Base-by-base conservation (phyloP, 1,140 invertebrate genomes). In the Telenomus remus region DNA sequence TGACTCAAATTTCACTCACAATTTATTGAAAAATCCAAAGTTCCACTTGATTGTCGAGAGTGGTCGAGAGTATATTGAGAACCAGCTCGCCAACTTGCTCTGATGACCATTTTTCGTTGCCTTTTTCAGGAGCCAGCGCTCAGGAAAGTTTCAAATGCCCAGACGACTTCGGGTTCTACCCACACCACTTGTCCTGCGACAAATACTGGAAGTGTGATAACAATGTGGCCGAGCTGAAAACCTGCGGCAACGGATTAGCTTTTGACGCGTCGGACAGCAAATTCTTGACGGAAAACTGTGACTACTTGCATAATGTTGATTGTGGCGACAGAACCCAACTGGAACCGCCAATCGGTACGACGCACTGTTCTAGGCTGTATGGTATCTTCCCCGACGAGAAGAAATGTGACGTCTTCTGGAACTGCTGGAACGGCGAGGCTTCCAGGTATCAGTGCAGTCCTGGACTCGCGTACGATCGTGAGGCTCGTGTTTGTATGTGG, bases 161-260 rank as follows among this genome's bases (percentile, higher is more conserved):
- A 5, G 95, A 97, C 84, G 95, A 97, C 85, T 97, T 95, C 82
- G 96, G 96, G 7, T 97, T 97, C 89, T 97, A 96, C 88, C 95
- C 95, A 65, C 96, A 96, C 87, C 93, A 93, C 80, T 88, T 90
- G 66, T 95, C 94, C 15, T 98, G 96, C 85, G 96, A 98, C 89
- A 97, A 97, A 89, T 98, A 97, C 87, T 97, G 95, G 94, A 96
- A 97, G 83, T 98, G 96, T 85, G 95, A 97, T 86, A 95, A 95
- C 80, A 94, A 94, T 72, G 92, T 90, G 0, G 94, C 95, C 60
- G 95, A 96, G 79, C 88, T 97, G 66, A 97, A 97, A 86, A 96
- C 95, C 27, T 97, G 96, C 88, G 96, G 96, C 42, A 98, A 98
- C 82, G 96, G 96, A 46, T 90, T 98, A 34, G 96, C 96, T 55